phyloP scores from a whole-genome alignment of 2,888 invertebrate species.

The Brachycybe producta region DNA sequence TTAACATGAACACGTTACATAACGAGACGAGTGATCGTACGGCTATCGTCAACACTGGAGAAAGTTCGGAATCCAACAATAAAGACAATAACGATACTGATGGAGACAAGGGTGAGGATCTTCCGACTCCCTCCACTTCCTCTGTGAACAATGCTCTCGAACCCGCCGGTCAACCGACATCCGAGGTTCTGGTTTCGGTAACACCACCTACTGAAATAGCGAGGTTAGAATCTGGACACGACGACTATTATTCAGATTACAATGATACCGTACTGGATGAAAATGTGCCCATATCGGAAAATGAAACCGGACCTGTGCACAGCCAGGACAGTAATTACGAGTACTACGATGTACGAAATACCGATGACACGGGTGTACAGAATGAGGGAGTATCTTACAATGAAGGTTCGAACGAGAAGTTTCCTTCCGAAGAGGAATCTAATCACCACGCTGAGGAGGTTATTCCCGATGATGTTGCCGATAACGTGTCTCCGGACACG shows the following conservation, averaged over 20 bases:
- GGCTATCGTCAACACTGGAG: too few relatives aligned
- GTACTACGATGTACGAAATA: conserved; percentile 7
- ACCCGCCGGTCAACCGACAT: conserved; percentile 13
- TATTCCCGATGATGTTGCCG: background rate
- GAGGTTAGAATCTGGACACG: background rate
- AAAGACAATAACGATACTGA: too few relatives aligned
- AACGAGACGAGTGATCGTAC: too few relatives aligned
- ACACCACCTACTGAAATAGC: conserved; percentile 6
- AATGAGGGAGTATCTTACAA: background rate
- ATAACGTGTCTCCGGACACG: too few relatives aligned
- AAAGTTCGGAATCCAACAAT: too few relatives aligned
- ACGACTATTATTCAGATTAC: conserved; percentile 12
- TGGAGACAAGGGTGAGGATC: too few relatives aligned
- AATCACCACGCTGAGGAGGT: background rate
- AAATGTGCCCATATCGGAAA: background rate
- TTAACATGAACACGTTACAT: too few relatives aligned
- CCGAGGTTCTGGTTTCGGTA: conserved; percentile 8
- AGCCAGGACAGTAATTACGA: conserved; percentile 8
- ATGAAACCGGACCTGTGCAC: conserved; percentile 1
- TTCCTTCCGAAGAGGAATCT: too few relatives aligned
- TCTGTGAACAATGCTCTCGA: conserved; percentile 7
- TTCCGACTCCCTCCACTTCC: too few relatives aligned
- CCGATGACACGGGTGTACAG: background rate
- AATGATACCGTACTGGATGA: conserved; percentile 8
- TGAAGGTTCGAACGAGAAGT: background rate